Conservation (phyloP, 2,888 invertebrate genomes). For the Acleris emargana region DNA sequence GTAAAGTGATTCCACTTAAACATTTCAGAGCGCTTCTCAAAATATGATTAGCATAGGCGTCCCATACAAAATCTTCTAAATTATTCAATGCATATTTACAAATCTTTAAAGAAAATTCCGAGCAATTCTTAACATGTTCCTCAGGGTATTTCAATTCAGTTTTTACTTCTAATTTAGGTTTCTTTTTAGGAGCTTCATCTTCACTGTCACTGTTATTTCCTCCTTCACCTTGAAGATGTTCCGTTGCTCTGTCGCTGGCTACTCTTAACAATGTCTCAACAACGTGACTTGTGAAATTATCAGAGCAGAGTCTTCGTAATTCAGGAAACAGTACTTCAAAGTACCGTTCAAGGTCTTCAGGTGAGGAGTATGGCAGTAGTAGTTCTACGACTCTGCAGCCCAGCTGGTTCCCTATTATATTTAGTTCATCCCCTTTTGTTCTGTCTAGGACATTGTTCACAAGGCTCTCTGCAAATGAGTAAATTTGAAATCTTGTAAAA, state of each 20-base stretch:
- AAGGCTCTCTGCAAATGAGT: conserved; percentile 81
- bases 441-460: conserved; percentile 90
- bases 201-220: conserved; percentile 41
- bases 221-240: conserved; percentile 54
- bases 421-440: conserved; percentile 87
- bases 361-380: conserved; percentile 87
- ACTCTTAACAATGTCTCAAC: conserved; percentile 87
- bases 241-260: conserved; percentile 80
- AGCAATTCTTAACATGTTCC: conserved; percentile 82
- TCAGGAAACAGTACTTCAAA: conserved; percentile 85
- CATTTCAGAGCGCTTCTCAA: conserved; percentile 88
- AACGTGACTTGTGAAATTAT: conserved; percentile 91
- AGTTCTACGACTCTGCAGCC: conserved; percentile 90
- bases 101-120: conserved; percentile 87
- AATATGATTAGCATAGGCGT: conserved; percentile 90
- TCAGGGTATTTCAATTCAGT: conserved; percentile 60
- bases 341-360: conserved; percentile 85
- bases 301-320: conserved; percentile 88
- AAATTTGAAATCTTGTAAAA: too few relatives aligned
- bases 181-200: conserved; percentile 59
- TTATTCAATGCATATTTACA: conserved; percentile 92
- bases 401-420: conserved; percentile 90
- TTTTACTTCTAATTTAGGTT: conserved; percentile 52
- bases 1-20: conserved; percentile 86
- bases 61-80: conserved; percentile 92